Conservation (phyloP, 2,113 vertebrate genomes). For the Phyllostomus discolor region DNA sequence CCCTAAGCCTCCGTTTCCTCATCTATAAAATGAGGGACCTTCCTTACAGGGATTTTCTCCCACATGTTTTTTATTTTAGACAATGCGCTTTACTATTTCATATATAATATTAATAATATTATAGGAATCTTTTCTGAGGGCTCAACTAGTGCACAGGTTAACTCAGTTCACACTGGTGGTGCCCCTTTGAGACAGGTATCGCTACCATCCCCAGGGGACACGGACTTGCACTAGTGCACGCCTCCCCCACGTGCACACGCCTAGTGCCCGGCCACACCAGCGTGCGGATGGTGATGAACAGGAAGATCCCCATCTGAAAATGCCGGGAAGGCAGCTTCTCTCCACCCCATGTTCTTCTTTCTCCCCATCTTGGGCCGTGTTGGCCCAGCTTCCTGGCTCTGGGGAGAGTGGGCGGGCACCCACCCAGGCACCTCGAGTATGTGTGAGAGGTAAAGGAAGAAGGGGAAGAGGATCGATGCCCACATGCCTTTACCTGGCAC, state of each 20-base stretch:
- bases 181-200: too few species aligned
- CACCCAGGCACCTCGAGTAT: not conserved
- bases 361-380: not conserved
- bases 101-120: not conserved
- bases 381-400: not conserved
- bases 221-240: fast-evolving
- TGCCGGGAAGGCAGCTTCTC: not conserved
- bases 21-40: not conserved
- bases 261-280: not conserved
- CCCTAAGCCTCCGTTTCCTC: not conserved
- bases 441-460: not conserved
- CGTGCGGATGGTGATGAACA: not conserved
- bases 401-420: not conserved
- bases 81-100: not conserved
- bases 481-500: fast-evolving
- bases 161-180: not conserved
- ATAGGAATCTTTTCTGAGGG: not conserved
- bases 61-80: not conserved
- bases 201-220: not conserved
- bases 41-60: not conserved
- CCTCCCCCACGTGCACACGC: not conserved
- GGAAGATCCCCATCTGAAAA: not conserved
- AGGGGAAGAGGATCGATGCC: not conserved
- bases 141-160: not conserved
- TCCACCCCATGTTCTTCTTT: not conserved